Base-by-base conservation (phyloP, 2,113 vertebrate species). In the Saguinus midas region DNA sequence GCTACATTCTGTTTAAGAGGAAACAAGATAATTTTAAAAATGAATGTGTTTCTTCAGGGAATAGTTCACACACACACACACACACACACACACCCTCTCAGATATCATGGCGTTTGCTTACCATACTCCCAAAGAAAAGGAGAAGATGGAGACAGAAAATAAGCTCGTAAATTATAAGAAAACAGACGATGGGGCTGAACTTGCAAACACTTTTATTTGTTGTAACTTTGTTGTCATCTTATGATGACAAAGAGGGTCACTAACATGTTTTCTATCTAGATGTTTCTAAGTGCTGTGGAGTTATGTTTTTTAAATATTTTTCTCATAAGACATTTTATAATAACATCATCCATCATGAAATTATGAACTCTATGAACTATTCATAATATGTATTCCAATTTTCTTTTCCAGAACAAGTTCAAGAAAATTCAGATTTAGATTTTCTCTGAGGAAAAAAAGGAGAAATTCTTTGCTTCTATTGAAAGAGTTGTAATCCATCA, bases 301-400 rank as follows among this genome's bases (percentile, higher is more conserved):
- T 80, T 70, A 73, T 18, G 81, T 91, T 85, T 84, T 35, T 85
- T 81, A 64, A 96, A 92, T 90, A 68, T 79, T 87, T 88, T 87
- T 55, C 93, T 32, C 14, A 80, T 45, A 90, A 94, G 16, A 8
- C 1, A 27, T 95, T 97, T 97, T 84, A 70, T 94, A 98, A 94
- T 64, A 95, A 35, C 72, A 86, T 0, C 0, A 23, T 83, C n/a
- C 96, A 75, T 43, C 93, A 90, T 40, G 27, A 91, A 89, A 80
- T 97, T 82, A 90, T n/a, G 61, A 57, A 79, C 52, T 94, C 73
- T 61, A 20, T 1, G 2, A 73, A 94, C 94, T 82, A 68, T n/a
- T 97, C 82, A 48, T 86, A 93, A 83, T 6, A 90, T 95, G 50
- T 80, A 90, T 27, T 73, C 72, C 9, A 48, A 78, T 70, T 52